phyloP scores from a whole-genome alignment of 2,113 vertebrate species.

The Nerophis lumbriciformis region DNA sequence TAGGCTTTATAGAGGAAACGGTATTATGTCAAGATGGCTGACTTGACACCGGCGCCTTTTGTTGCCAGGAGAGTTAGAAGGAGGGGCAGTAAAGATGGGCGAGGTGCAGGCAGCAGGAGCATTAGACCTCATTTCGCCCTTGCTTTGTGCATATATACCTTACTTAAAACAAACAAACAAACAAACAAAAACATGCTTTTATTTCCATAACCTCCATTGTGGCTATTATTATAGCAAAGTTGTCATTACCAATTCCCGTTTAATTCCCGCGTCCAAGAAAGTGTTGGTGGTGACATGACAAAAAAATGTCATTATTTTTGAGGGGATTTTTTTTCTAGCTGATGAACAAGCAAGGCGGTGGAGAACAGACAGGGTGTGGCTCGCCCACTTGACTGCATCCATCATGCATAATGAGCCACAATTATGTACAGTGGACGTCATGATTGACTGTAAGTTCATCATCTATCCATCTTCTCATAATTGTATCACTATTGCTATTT shows the following conservation, averaged over 20 bases:
- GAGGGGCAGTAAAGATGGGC: conserved; percentile 56
- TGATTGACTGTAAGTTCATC: neutral
- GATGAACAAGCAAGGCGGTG: neutral
- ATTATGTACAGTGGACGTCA: neutral
- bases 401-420: neutral
- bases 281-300: neutral
- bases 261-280: neutral
- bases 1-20: neutral
- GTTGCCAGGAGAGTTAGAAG: conserved; percentile 48
- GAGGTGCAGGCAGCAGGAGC: conserved; percentile 56
- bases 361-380: neutral
- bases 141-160: conserved; percentile 4
- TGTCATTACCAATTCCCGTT: neutral
- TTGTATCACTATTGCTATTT: neutral
- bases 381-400: neutral
- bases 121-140: conserved; percentile 8
- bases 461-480: neutral
- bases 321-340: neutral
- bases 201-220: no score
- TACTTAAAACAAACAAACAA: neutral
- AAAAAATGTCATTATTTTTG: neutral
- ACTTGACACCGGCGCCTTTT: conserved; percentile 60
- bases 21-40: neutral
- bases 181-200: neutral
- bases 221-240: neutral